A percentile compares a stretch with the other conserved stretches of the same genome.
phyloP scores from a whole-genome alignment of 2,888 invertebrate genomes.

The Hipparchia semele region DNA sequence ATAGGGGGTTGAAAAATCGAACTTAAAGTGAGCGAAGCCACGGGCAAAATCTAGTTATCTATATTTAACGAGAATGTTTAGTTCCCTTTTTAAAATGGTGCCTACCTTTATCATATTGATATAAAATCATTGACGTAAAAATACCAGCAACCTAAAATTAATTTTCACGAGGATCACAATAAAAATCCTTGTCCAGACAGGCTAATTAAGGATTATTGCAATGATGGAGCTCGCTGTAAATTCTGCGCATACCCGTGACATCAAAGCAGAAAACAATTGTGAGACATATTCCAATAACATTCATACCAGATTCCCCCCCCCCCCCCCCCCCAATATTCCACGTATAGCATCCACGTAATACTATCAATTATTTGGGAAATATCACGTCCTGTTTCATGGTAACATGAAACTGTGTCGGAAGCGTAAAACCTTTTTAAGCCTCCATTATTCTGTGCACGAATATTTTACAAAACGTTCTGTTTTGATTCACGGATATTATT shows the following conservation, averaged over 20 bases:
- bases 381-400: constrained; percentile 33
- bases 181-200: background rate
- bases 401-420: constrained; percentile 28
- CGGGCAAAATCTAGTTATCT: too few relatives aligned
- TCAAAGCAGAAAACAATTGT: constrained; percentile 19
- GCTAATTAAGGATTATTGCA: constrained; percentile 6
- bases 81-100: too few relatives aligned
- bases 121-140: background rate
- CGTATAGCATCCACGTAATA: constrained; percentile 26
- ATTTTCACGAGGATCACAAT: background rate
- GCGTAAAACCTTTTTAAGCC: constrained; percentile 37
- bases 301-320: constrained; percentile 2
- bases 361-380: constrained; percentile 37
- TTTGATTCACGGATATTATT: constrained; percentile 27
- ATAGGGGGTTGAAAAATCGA: too few relatives aligned
- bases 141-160: background rate
- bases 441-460: constrained; percentile 31
- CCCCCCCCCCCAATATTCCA: constrained; percentile 24
- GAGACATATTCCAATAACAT: constrained; percentile 11
- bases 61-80: too few relatives aligned
- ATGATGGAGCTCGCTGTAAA: constrained; percentile 7
- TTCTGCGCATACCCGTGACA: background rate
- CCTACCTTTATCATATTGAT: too few relatives aligned
- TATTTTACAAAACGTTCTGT: constrained; percentile 31
- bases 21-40: too few relatives aligned